A percentile compares a stretch with the other conserved stretches of the same genome.
Evolutionary conservation across 2,888 invertebrate species (phyloP).

Genomic region (Carterocephalus palaemon): DNA sequence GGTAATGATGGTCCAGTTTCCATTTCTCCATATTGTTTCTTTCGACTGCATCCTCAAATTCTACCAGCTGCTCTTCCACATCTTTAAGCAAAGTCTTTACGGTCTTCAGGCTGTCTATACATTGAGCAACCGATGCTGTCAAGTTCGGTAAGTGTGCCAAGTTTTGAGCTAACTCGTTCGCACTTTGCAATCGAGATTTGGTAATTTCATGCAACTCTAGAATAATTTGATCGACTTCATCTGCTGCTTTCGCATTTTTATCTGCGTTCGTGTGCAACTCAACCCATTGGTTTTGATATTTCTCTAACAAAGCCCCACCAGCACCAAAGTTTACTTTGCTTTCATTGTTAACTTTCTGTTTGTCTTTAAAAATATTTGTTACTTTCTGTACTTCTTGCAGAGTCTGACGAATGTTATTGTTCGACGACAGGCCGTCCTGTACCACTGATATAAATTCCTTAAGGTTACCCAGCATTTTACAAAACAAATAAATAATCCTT

Average conservation of each 20-base stretch:
- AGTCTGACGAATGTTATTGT: conserved; percentile 63
- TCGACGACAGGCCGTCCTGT: conserved; percentile 66
- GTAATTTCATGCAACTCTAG: conserved; percentile 55
- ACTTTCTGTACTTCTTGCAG: conserved; percentile 70
- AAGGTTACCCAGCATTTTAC: conserved; percentile 66
- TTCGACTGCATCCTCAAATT: conserved; percentile 84
- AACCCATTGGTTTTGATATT: conserved; percentile 86
- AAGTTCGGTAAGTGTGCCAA: conserved; percentile 58
- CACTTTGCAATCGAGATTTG: conserved; percentile 52
- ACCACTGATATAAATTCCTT: conserved; percentile 72
- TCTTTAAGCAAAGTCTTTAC: conserved; percentile 80
- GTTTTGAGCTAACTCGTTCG: conserved; percentile 57
- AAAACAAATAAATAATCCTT: no score
- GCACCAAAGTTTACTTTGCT: conserved; percentile 77
- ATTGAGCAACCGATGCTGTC: conserved; percentile 69
- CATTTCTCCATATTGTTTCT: conserved; percentile 83
- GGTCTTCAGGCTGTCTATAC: conserved; percentile 69
- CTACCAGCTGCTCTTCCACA: conserved; percentile 81
- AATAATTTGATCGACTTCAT: conserved; percentile 68
- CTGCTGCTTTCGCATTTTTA: conserved; percentile 81
- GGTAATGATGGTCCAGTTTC: conserved; percentile 85
- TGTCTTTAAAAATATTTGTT: conserved; percentile 66
- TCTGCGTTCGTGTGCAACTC: conserved; percentile 84
- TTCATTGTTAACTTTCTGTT: conserved; percentile 51
- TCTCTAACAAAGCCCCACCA: conserved; percentile 83